Base-by-base conservation (phyloP, 2,113 vertebrate species). In the Monopterus albus region DNA sequence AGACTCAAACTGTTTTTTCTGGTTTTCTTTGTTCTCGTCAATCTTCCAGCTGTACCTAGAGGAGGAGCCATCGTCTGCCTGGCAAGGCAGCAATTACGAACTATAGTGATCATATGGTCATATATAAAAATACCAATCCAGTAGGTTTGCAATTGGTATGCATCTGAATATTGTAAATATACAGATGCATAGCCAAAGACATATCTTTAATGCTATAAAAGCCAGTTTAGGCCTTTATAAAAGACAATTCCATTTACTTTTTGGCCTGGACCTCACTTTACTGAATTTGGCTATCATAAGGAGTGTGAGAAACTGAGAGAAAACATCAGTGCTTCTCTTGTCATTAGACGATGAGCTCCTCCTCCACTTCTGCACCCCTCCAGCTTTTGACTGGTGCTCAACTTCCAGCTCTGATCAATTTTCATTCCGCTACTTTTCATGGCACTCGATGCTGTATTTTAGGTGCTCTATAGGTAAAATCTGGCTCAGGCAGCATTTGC, bases 311-410 rank as follows among this genome's bases (percentile, higher is more conserved):
- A 55, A 56, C 17, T 43, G 49, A 2, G 6, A 35, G 3, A 28
- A 72, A 53, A 31, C 1, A 0, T 38, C 40, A 31, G 21, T 47
- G 46, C 45, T 66, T 33, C 21, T 80, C 71, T 80, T 79, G 76
- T 40, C 33, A 0, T 62, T n/a, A 42, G 65, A 75, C 72, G 60
- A 78, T 58, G 71, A 17, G 72, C 78, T 88, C 81, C 79, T 88
- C 83, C 82, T 84, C 60, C 26, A 68, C 26, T 42, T 58, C 65
- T 59, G 40, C 60, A 72, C 67, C 74, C 85, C 67, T 75, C 60
- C 51, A 64, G 78, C 71, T 82, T 78, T 62, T 20, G 10, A 89
- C 82, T 83, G 90, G 90, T 91, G 90, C 89, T 91, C 79, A 72
- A 69, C 74, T 82, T 82, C 73, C 39, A 79, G 74, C 79, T 89